Conservation (phyloP, 2,113 vertebrate genomes). For the Eretmochelys imbricata region DNA sequence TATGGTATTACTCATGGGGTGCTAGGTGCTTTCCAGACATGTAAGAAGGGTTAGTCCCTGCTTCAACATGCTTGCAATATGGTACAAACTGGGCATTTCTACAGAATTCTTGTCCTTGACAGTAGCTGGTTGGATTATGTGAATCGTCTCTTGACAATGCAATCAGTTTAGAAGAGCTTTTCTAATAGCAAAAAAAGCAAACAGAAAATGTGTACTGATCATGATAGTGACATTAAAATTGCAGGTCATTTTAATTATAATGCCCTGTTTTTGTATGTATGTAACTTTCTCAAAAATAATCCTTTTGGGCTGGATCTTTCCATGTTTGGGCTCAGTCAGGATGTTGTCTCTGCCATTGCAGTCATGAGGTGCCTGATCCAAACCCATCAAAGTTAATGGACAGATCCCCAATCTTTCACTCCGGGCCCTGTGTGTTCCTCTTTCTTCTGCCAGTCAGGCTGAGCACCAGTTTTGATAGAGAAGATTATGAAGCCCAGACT, state of each 20-base stretch:
- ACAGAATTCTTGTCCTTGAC: neutral
- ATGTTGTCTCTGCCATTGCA: neutral
- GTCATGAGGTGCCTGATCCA: neutral
- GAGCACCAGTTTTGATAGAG: neutral
- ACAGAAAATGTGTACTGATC: neutral
- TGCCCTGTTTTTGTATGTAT: neutral
- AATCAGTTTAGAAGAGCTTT: neutral
- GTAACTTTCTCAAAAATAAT: neutral
- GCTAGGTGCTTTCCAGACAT: neutral
- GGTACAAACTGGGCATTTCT: neutral
- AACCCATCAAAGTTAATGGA: neutral
- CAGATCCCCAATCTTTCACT: accelerated
- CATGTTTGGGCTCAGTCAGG: neutral
- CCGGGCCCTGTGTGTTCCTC: neutral
- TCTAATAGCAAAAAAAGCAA: neutral
- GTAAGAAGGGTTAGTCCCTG: neutral
- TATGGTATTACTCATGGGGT: neutral
- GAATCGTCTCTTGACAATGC: neutral
- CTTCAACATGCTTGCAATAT: neutral
- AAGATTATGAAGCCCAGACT: neutral
- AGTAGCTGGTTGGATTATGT: neutral
- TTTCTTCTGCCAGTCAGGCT: neutral
- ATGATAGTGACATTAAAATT: neutral
- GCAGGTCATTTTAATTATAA: neutral
- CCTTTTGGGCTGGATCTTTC: neutral